These are phyloP conservation scores for Chaetops frenatus DNA, from an alignment of 2,113 vertebrate species.

Conservation along the genomic window DNA sequence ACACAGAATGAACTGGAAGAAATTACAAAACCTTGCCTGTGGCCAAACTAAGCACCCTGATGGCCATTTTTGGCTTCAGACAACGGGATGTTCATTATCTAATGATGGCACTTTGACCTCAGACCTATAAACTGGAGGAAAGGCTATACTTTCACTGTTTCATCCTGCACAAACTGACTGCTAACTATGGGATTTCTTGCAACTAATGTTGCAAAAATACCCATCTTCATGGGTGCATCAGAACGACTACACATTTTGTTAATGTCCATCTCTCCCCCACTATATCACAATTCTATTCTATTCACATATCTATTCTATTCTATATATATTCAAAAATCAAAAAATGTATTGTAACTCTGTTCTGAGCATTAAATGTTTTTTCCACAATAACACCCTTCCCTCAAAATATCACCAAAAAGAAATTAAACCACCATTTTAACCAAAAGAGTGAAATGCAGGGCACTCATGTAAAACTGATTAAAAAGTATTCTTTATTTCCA, in stretches of 20 bases:
- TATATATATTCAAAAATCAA: not conserved
- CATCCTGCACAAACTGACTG: not conserved
- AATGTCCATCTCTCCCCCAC: not conserved
- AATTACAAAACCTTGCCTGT: not conserved
- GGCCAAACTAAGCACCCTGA: not conserved
- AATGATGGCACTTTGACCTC: not conserved
- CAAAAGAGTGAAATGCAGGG: not conserved
- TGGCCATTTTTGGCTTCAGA: not conserved
- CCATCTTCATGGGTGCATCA: not conserved
- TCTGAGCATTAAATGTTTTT: not conserved
- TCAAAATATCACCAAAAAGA: not conserved
- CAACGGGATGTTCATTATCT: not conserved
- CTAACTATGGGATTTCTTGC: not conserved
- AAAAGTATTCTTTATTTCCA: not conserved
- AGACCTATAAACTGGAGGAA: not conserved
- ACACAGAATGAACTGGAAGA: not conserved
- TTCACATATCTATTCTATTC: not conserved
- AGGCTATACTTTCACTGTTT: not conserved
- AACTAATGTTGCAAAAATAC: not conserved
- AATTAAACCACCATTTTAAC: not conserved
- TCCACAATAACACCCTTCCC: not conserved
- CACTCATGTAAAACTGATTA: not conserved
- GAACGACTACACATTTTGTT: not conserved
- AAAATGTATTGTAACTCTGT: accelerated
- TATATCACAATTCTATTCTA: not conserved